These are phyloP conservation scores for Cantharis lateralis DNA, from an alignment of 2,888 invertebrate genomes.

Conservation along the genomic window DNA sequence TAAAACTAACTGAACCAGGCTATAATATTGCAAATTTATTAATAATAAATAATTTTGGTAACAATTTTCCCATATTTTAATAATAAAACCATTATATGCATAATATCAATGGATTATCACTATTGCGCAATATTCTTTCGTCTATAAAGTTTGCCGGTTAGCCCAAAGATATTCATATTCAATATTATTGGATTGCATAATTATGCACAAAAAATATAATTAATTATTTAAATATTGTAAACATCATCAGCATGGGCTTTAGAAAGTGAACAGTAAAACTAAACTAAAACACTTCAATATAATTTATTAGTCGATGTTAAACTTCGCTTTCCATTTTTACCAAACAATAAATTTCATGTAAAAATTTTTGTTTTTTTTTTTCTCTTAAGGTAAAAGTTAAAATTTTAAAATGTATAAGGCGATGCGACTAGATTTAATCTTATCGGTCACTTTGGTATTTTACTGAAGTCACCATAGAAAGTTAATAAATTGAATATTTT, in stretches of 20 bases:
- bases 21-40: neutral
- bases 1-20: neutral
- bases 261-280: neutral
- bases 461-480: neutral
- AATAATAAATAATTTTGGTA: neutral
- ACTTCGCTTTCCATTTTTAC: neutral
- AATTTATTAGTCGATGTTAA: neutral
- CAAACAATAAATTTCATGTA: neutral
- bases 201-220: neutral
- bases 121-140: neutral
- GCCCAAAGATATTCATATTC: neutral
- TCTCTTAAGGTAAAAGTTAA: neutral
- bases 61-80: neutral
- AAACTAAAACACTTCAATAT: neutral
- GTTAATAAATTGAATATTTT: neutral
- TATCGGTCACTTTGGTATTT: neutral
- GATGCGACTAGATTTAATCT: neutral
- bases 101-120: neutral
- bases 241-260: neutral
- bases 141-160: neutral
- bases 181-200: neutral
- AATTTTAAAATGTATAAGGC: neutral
- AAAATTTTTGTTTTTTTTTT: neutral
- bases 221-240: neutral
- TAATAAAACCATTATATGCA: neutral